Conservation (phyloP, 53 echinoderm and acorn worm genomes). For the Arbacia lixula region DNA sequence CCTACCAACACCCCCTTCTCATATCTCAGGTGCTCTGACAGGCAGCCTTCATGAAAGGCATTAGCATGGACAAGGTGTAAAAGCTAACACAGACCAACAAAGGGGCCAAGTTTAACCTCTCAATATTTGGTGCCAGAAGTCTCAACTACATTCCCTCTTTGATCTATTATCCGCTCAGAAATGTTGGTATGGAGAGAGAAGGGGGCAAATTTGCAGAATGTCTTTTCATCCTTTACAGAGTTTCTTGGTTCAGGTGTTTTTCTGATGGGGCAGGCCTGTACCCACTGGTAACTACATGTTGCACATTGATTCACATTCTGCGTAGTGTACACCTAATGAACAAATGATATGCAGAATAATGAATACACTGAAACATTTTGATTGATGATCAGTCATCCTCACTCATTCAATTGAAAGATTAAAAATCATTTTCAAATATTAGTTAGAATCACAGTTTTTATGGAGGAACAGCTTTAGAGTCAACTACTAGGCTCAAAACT, state of each 20-base stretch:
- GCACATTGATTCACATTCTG: too few species aligned
- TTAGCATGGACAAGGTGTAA: constrained; percentile 29
- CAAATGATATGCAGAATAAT: too few species aligned
- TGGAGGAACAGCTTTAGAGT: too few species aligned
- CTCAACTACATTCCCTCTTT: constrained; percentile 3
- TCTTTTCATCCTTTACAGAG: constrained; percentile 25
- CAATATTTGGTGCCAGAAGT: constrained; percentile 46
- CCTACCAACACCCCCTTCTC: background rate
- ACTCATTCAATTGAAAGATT: too few species aligned
- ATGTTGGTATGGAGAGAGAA: background rate
- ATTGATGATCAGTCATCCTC: too few species aligned
- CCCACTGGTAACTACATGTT: too few species aligned
- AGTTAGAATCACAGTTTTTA: too few species aligned
- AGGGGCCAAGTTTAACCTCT: constrained; percentile 7
- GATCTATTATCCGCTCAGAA: background rate
- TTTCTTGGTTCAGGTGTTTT: constrained; percentile 30
- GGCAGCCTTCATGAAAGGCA: constrained; percentile 7
- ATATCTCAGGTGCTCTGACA: constrained; percentile 5
- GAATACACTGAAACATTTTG: too few species aligned
- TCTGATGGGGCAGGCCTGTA: too few species aligned
- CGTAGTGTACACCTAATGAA: too few species aligned
- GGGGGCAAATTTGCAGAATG: constrained; percentile 36
- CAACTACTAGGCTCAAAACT: too few species aligned
- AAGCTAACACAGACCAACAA: background rate
- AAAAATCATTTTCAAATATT: too few species aligned